Evolutionary conservation across 1,140 invertebrate species (phyloP), one percentile per base, ranked within the genome.

Genomic region (Drosophila tani): DNA sequence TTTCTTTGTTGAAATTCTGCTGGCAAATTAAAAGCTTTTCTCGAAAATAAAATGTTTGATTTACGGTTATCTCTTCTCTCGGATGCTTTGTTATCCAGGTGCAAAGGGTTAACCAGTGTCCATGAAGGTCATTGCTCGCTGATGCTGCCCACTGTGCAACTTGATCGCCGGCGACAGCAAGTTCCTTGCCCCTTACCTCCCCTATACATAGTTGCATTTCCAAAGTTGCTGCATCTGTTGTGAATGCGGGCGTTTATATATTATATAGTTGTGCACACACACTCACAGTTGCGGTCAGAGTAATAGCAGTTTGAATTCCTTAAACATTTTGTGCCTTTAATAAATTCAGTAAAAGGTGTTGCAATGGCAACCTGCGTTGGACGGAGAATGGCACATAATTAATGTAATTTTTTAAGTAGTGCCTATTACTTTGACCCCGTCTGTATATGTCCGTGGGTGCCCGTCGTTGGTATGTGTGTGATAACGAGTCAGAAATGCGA

Each of bases 401-500:
- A 19, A 53, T 6, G 46, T 43, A 49, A 9, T 14, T 51, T 19
- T 14, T 24, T 19, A 8, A 9, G 29, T 11, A n/a, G 6, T 4
- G 27, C 24, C 29, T 64, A 55, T 17, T 41, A 9, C 21, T 19
- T 4, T 38, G 32, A 5, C 21, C 57, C 21, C 11, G 53, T 17
- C 46, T 74, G 58, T 50, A 49, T 35, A 35, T 49, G 47, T 50
- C 46, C 46, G 29, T 53, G 53, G 57, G 53, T 64, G 77, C 40
- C 43, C 40, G 46, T 45, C 38, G 21, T 12, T 60, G 47, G 9
- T 38, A 17, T 79, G 70, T 67, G 73, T 75, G 56, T 82, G 81
- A 82, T 82, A 82, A 82, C 81, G 51, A 83, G 64, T 66, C 81
- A 63, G 63, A 76, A 87, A 74, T 75, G 74, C 55, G 84, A 87